Evolutionary conservation across 1,140 invertebrate species (phyloP).

Genomic region (Hylyphantes graminicola): DNA sequence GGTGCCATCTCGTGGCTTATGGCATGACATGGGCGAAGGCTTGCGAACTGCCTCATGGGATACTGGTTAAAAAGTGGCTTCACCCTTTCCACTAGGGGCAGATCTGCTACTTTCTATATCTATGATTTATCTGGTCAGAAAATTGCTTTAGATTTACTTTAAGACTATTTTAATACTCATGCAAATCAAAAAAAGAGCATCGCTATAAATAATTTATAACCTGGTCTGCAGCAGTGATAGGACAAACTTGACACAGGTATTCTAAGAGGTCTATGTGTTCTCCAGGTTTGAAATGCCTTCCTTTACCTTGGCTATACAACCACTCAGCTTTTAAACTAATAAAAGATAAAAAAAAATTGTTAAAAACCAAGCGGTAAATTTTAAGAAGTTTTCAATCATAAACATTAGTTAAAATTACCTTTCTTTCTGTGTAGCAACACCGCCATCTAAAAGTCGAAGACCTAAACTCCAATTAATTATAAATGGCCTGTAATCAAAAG

Average conservation of each 20-base stretch:
- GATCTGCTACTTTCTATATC: too few relatives aligned
- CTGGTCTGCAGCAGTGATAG: slow-evolving; percentile 71
- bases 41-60: too few relatives aligned
- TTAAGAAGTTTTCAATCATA: background rate
- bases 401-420: slow-evolving; percentile 72
- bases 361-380: background rate
- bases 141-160: too few relatives aligned
- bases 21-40: too few relatives aligned
- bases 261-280: slow-evolving; percentile 84
- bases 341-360: slow-evolving; percentile 53
- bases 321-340: slow-evolving; percentile 92
- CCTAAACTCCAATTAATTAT: slow-evolving; percentile 92
- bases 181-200: background rate
- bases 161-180: too few relatives aligned
- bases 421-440: slow-evolving; percentile 88
- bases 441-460: slow-evolving; percentile 88
- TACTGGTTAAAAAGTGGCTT: too few relatives aligned
- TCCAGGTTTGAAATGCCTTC: slow-evolving; percentile 85
- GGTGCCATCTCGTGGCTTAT: too few relatives aligned
- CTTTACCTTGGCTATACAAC: slow-evolving; percentile 92
- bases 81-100: too few relatives aligned
- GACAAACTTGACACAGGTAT: slow-evolving; percentile 83
- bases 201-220: background rate
- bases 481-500: slow-evolving; percentile 92
- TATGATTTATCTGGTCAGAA: too few relatives aligned